These are phyloP conservation scores for Hydrotaea diabolus DNA, from an alignment of 2,888 invertebrate species.

Conservation along the genomic window DNA sequence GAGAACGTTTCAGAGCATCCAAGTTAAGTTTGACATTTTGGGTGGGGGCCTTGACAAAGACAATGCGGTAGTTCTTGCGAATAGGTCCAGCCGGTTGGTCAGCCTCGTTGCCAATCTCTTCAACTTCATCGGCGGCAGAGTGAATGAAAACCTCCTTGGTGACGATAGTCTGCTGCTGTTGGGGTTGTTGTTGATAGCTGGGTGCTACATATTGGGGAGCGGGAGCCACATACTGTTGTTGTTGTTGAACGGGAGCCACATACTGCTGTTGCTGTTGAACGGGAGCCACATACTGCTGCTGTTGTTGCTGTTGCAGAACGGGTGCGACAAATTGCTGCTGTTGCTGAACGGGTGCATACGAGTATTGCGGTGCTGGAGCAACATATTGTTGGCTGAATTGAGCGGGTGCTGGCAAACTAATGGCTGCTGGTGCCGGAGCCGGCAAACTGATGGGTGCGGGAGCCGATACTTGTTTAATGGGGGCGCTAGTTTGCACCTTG, in stretches of 20 bases:
- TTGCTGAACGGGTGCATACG: slow-evolving; percentile 45
- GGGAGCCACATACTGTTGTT: slow-evolving; percentile 46
- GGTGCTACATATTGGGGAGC: neutral
- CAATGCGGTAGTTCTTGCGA: slow-evolving; percentile 80
- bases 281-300: no score
- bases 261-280: no score
- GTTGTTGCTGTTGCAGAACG: slow-evolving; percentile 32
- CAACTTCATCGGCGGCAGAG: slow-evolving; percentile 77
- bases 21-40: slow-evolving; percentile 80
- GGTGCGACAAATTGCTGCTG: slow-evolving; percentile 48
- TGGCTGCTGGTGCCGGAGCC: no score
- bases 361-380: slow-evolving; percentile 36
- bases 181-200: slow-evolving; percentile 31
- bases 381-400: neutral
- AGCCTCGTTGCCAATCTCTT: slow-evolving; percentile 71
- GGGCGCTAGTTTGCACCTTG: neutral
- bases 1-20: slow-evolving; percentile 76
- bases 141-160: slow-evolving; percentile 79
- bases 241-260: neutral
- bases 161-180: slow-evolving; percentile 71
- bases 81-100: slow-evolving; percentile 73
- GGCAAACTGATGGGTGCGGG: neutral
- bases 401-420: neutral
- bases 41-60: slow-evolving; percentile 80
- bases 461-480: slow-evolving; percentile 30